A percentile compares a stretch with the other conserved stretches of the same genome.
These are phyloP conservation scores for Narcine bancroftii DNA, from an alignment of 2,113 vertebrate genomes.

Conservation along the genomic window DNA sequence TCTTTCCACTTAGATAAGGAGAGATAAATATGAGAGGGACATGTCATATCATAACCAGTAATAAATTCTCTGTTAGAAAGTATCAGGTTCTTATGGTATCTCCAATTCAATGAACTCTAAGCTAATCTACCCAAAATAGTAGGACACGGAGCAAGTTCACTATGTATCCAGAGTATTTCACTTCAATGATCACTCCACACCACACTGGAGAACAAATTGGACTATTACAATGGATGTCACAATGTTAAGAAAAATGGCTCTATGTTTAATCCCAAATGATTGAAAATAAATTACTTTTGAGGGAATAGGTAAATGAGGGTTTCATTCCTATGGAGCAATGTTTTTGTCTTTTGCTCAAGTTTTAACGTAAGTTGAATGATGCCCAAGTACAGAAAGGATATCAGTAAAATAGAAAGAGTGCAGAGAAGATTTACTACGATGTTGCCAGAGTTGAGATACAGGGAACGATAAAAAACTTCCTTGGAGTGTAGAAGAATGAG, in stretches of 20 bases:
- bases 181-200: not conserved
- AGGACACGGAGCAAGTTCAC: not conserved
- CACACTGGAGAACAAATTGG: not conserved
- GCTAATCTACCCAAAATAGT: not conserved
- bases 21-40: no score
- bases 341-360: not conserved
- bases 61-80: not conserved
- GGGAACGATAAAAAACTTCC: no score
- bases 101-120: not conserved
- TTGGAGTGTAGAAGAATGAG: no score
- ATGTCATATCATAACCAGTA: no score
- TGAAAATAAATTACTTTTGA: not conserved
- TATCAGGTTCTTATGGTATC: not conserved
- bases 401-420: no score
- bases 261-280: not conserved
- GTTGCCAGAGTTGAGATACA: no score
- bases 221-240: not conserved
- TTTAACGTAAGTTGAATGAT: not conserved
- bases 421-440: no score
- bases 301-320: not conserved
- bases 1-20: no score
- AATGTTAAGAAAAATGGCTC: not conserved
- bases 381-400: no score
- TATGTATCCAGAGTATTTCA: not conserved
- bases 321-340: not conserved